These are phyloP conservation scores for Melanotaenia duboulayi DNA, from an alignment of 2,113 vertebrate genomes.

Conservation along the genomic window DNA sequence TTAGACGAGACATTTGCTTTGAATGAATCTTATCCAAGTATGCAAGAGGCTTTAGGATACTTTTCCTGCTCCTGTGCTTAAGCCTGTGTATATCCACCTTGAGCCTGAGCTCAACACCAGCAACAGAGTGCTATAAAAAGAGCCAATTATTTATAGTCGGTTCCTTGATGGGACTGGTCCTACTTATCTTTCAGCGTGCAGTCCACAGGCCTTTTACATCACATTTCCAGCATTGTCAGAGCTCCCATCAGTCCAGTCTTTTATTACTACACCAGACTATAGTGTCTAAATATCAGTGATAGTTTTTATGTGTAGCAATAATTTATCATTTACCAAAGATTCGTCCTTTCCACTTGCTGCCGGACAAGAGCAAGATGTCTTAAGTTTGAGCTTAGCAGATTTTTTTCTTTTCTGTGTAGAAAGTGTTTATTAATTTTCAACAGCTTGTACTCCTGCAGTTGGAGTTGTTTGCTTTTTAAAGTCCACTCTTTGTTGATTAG, in stretches of 20 bases:
- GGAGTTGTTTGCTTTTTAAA: conserved; percentile 10
- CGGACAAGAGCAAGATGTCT: conserved; percentile 20
- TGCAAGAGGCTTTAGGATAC: conserved; percentile 22
- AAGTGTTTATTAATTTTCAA: conserved; percentile 11
- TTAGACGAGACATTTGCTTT: conserved; percentile 20
- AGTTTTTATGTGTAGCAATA: conserved; percentile 59
- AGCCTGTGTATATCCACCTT: conserved; percentile 51
- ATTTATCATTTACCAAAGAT: conserved; percentile 51
- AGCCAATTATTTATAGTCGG: conserved; percentile 79
- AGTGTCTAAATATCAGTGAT: conserved; percentile 72
- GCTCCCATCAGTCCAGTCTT: conserved; percentile 47
- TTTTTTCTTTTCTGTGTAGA: background rate
- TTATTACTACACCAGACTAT: conserved; percentile 62
- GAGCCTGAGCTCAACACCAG: conserved; percentile 53
- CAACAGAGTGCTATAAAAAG: conserved; percentile 71
- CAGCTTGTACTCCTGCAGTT: background rate
- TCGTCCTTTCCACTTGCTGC: background rate
- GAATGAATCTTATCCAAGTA: conserved; percentile 15
- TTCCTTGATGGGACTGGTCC: conserved; percentile 60
- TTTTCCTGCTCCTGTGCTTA: conserved; percentile 28
- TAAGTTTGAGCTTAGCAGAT: background rate
- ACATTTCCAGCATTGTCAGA: conserved; percentile 53
- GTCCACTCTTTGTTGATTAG: conserved; percentile 1
- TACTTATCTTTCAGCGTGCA: conserved; percentile 75
- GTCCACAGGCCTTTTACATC: conserved; percentile 35